Base-by-base conservation (phyloP, 2,888 invertebrate genomes). In the Sarcophaga variegata region DNA sequence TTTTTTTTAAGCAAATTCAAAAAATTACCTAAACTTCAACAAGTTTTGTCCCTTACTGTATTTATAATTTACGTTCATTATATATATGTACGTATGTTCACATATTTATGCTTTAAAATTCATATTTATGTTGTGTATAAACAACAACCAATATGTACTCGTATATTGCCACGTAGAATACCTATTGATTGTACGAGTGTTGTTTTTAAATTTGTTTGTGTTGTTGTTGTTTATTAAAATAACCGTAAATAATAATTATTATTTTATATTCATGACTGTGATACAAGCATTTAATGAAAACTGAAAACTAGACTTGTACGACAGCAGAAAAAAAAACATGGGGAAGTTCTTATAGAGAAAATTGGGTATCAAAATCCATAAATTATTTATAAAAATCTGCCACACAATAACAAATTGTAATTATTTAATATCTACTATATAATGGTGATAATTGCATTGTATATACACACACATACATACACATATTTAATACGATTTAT, bases 181-280 rank as follows among this genome's bases (percentile, higher is more conserved):
- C 25, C 12, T 79, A 63, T 10, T 20, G 45, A 10, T 62, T 78
- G 4, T 54, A 22, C 14, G 3, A 62, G 11, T 37, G 10, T 67
- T 11, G 45, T 12, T 17, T 12, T 63, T 47, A 10, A 69, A 49
- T 54, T 20, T 66, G 27, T 76, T 22, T 47, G 14, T 49, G 59
- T 10, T 37, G 37, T 8, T 37, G 10, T 37, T 37, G 37, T 10
- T 37, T 37, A 37, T 59, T 72, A 66, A 77, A 77, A 72, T 77
- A 77, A 25, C 22, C 67, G 17, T 77, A 85, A 71, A 85, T 67
- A 84, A 72, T 45, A 84, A 70, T 84, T 54, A 71, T 77, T 81
- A 37, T 67, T 67, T 63, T 49, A 11, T 22, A n/a, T 45, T 17
- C 37, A 37, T 54, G 54, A 12, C 54, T 54, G 54, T 0, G 17